Conservation (phyloP, 2,888 invertebrate genomes). For the Cylindroiulus punctatus region DNA sequence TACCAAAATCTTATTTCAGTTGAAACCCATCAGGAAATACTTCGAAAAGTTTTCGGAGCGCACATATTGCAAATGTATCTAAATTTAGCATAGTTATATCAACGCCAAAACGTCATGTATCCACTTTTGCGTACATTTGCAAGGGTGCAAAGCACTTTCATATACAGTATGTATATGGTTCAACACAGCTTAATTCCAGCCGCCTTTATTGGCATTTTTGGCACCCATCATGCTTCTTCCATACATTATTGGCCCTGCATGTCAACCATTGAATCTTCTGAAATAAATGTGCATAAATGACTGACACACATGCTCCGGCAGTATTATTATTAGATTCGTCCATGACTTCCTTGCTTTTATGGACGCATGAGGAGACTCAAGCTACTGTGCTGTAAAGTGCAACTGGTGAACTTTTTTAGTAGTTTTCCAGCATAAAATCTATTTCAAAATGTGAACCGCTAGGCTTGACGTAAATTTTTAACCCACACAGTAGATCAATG, state of each 20-base stretch:
- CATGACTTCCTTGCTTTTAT: neutral
- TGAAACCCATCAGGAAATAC: too few relatives aligned
- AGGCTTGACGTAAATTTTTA: neutral
- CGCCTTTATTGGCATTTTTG: slow-evolving; percentile 26
- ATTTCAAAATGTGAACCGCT: neutral
- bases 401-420: neutral
- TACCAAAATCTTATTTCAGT: too few relatives aligned
- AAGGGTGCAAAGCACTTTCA: neutral
- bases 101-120: neutral
- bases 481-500: too few relatives aligned
- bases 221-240: slow-evolving; percentile 4
- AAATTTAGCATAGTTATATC: neutral
- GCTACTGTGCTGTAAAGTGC: neutral
- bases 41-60: too few relatives aligned
- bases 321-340: slow-evolving; percentile 30
- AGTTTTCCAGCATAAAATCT: neutral
- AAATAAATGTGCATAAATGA: slow-evolving; percentile 21
- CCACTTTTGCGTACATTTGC: neutral
- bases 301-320: slow-evolving; percentile 4
- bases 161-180: too few relatives aligned
- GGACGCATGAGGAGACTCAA: neutral
- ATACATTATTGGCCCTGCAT: neutral
- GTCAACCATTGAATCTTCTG: slow-evolving; percentile 1
- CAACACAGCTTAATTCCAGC: neutral
- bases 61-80: too few relatives aligned